These are phyloP conservation scores for Gibbula magus DNA, from an alignment of 2,888 invertebrate genomes.

Conservation along the genomic window DNA sequence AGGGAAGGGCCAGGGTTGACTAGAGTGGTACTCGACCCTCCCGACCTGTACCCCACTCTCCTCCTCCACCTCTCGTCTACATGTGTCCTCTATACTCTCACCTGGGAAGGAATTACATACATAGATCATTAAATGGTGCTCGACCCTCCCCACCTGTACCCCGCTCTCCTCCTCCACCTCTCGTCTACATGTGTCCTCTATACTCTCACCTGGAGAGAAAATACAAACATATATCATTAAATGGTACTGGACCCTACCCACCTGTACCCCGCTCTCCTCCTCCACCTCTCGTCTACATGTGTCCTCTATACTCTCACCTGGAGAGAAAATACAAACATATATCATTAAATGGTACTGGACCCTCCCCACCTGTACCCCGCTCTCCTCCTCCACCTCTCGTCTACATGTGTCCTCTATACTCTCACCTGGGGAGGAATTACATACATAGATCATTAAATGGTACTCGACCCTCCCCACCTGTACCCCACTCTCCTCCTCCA, in stretches of 20 bases:
- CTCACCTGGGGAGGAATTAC: constrained; percentile 77
- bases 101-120: constrained; percentile 65
- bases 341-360: constrained; percentile 74
- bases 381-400: constrained; percentile 79
- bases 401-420: constrained; percentile 77
- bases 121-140: constrained; percentile 70
- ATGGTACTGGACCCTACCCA: constrained; percentile 76
- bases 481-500: constrained; percentile 79
- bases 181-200: constrained; percentile 77
- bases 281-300: constrained; percentile 78
- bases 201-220: constrained; percentile 75
- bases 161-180: constrained; percentile 79
- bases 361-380: constrained; percentile 76
- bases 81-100: constrained; percentile 78
- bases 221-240: constrained; percentile 32
- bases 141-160: constrained; percentile 75
- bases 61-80: constrained; percentile 78
- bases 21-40: constrained; percentile 76
- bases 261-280: constrained; percentile 78
- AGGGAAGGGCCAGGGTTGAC: constrained; percentile 79
- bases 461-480: no score
- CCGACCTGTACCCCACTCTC: constrained; percentile 78
- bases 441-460: no score
- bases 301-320: constrained; percentile 78
- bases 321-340: not conserved